Evolutionary conservation across 2,888 invertebrate genomes (phyloP).

Genomic region (Gryllus longicercus): DNA sequence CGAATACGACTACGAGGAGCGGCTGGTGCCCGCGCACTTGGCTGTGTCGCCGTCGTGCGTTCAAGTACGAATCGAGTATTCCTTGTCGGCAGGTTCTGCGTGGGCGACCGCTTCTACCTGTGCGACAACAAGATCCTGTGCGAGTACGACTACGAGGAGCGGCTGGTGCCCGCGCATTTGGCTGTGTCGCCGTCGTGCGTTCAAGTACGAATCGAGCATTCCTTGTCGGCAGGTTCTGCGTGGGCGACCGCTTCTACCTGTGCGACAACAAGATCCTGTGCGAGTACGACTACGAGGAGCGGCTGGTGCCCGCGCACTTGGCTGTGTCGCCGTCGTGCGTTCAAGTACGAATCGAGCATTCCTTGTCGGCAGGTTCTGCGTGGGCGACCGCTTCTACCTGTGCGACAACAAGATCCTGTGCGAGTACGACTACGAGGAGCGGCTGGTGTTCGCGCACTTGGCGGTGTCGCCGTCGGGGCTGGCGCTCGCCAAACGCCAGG

Average conservation of each 20-base stretch:
- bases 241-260: conserved; percentile 90
- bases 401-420: conserved; percentile 97
- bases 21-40: background rate
- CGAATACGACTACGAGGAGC: no score
- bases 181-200: no score
- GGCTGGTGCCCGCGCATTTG: conserved; percentile 51
- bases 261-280: conserved; percentile 97
- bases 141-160: conserved; percentile 96
- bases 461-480: conserved; percentile 80
- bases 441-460: conserved; percentile 86
- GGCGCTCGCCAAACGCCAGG: conserved; percentile 72
- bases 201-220: no score
- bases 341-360: no score
- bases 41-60: no score
- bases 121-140: conserved; percentile 97
- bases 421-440: conserved; percentile 96
- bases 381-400: conserved; percentile 90
- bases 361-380: background rate
- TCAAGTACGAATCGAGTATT: no score
- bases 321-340: no score
- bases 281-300: conserved; percentile 96
- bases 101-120: conserved; percentile 90
- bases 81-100: background rate
- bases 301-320: conserved; percentile 51
- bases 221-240: background rate